Percentiles rank a stretch among this genome's conserved stretches.
phyloP scores from a whole-genome alignment of 2,888 invertebrate genomes.

The Eristalis arbustorum region DNA sequence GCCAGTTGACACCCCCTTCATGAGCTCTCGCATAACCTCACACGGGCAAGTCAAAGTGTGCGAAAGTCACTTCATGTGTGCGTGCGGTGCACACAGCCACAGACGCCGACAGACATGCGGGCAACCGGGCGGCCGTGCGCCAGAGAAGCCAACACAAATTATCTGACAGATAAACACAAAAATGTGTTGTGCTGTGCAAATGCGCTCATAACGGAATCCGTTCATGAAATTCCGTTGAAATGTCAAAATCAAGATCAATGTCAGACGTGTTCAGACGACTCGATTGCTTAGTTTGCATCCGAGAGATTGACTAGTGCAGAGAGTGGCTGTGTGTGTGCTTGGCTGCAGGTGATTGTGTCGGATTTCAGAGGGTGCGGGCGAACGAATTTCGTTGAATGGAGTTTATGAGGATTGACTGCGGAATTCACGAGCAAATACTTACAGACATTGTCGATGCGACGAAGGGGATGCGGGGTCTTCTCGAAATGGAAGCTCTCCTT shows the following conservation, averaged over 20 bases:
- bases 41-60: neutral
- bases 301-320: neutral
- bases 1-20: neutral
- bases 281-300: neutral
- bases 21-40: too few relatives aligned
- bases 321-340: too few relatives aligned
- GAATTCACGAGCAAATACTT: too few relatives aligned
- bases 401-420: neutral
- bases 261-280: conserved; percentile 38
- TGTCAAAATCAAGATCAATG: conserved; percentile 64
- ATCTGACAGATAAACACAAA: neutral
- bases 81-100: neutral
- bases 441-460: too few relatives aligned
- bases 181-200: neutral
- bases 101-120: neutral
- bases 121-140: neutral
- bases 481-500: neutral
- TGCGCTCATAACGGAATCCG: neutral
- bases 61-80: neutral
- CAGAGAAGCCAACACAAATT: neutral
- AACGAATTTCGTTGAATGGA: neutral
- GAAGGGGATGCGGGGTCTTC: neutral
- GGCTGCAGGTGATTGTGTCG: neutral
- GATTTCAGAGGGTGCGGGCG: neutral
- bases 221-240: conserved; percentile 7